Evolutionary conservation across 2,113 vertebrate species (phyloP).

Genomic region (Tylochromis polylepis): DNA sequence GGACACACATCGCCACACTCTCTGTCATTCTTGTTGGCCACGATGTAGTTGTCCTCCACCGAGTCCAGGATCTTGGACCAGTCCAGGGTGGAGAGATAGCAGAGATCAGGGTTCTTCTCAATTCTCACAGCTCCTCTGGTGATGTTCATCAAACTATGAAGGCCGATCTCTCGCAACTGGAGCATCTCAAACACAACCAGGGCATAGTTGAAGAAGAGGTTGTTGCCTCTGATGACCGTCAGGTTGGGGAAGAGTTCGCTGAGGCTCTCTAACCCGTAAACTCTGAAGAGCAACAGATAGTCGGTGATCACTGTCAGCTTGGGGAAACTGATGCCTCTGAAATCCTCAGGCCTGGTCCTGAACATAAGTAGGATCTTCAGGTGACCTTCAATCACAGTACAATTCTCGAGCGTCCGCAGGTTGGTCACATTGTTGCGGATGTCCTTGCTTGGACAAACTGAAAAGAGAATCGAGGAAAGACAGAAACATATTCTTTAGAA

Average conservation of each 20-base stretch:
- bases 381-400: constrained; percentile 94
- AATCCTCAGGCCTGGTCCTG: constrained; percentile 86
- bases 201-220: constrained; percentile 95
- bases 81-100: constrained; percentile 94
- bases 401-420: constrained; percentile 84
- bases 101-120: constrained; percentile 93
- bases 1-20: constrained; percentile 95
- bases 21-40: constrained; percentile 87
- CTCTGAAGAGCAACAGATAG: constrained; percentile 91
- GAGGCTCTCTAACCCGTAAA: constrained; percentile 91
- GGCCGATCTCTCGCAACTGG: constrained; percentile 90
- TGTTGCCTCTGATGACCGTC: constrained; percentile 90
- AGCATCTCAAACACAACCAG: constrained; percentile 97
- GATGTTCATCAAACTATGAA: constrained; percentile 92
- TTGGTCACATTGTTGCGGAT: constrained; percentile 90
- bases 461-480: neutral
- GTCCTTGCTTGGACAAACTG: constrained; percentile 91
- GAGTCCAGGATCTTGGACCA: constrained; percentile 94
- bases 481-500: neutral
- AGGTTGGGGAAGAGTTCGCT: constrained; percentile 94
- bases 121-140: constrained; percentile 90
- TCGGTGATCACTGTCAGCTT: constrained; percentile 89
- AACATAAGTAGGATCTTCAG: constrained; percentile 95
- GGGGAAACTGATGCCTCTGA: constrained; percentile 88
- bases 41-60: constrained; percentile 91